phyloP scores from a whole-genome alignment of 2,888 invertebrate species.

The Ceratothoa steindachneri region DNA sequence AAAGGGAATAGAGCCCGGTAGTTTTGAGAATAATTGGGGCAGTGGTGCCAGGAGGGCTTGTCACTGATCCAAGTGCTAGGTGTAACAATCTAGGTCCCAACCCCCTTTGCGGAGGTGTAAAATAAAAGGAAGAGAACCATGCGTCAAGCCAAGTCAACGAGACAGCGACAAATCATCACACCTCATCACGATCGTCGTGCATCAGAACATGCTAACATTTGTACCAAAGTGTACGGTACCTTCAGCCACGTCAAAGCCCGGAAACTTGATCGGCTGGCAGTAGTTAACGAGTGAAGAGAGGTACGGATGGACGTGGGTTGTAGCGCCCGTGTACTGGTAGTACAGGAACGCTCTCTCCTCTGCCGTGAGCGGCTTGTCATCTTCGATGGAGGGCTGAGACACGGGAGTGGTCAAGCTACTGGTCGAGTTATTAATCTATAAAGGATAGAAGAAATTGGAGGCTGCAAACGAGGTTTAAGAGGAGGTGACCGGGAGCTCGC shows the following conservation, averaged over 20 bases:
- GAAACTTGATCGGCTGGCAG: conserved; percentile 62
- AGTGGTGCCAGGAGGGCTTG: too few species aligned
- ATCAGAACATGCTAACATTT: too few species aligned
- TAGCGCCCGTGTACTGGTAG: conserved; percentile 57
- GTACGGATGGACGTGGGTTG: conserved; percentile 61
- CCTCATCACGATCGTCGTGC: too few species aligned
- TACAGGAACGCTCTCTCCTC: conserved; percentile 48
- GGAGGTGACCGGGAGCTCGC: too few species aligned
- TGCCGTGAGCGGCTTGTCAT: conserved; percentile 47
- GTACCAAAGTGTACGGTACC: conserved; percentile 53
- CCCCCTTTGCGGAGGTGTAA: too few species aligned
- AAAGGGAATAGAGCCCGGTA: too few species aligned
- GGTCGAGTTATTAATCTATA: conserved; percentile 16
- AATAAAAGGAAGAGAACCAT: too few species aligned
- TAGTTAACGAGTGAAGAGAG: conserved; percentile 61
- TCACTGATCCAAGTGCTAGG: too few species aligned
- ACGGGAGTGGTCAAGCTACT: conserved; percentile 36
- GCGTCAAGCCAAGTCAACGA: too few species aligned
- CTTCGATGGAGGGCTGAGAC: conserved; percentile 46
- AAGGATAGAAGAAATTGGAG: conserved; percentile 19
- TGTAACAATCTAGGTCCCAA: too few species aligned
- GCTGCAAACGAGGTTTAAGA: conserved; percentile 16
- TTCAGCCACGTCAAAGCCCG: conserved; percentile 60
- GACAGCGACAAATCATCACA: too few species aligned
- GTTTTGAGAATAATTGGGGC: too few species aligned